phyloP scores from a whole-genome alignment of 2,797 vertebrate species.

The Thunnus albacares region DNA sequence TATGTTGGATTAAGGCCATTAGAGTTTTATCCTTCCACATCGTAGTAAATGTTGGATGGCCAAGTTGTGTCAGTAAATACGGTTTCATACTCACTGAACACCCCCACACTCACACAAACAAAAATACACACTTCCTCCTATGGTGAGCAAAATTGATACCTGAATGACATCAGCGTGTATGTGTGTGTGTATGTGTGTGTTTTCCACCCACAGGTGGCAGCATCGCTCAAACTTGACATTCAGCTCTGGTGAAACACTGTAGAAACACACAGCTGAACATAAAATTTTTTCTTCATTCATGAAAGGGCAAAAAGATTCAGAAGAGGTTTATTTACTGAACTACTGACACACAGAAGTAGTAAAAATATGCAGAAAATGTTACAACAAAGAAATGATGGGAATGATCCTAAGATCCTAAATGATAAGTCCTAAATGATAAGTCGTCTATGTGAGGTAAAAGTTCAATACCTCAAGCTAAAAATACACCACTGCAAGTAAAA shows the following conservation, averaged over 20 bases:
- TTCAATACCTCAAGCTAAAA: neutral
- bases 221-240: constrained; percentile 9
- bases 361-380: neutral
- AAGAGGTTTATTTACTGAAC: neutral
- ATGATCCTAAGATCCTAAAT: too few relatives aligned
- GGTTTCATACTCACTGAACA: constrained; percentile 17
- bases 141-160: neutral
- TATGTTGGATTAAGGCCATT: constrained; percentile 76
- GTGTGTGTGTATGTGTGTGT: neutral
- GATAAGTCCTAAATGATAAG: too few relatives aligned
- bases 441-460: neutral
- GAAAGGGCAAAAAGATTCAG: neutral
- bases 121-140: neutral
- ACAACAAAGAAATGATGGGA: constrained; percentile 3
- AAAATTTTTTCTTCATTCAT: neutral
- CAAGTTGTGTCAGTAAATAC: constrained; percentile 41
- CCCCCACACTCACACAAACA: constrained; percentile 6
- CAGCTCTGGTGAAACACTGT: constrained; percentile 6
- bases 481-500: neutral
- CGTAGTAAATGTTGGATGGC: constrained; percentile 40
- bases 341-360: neutral
- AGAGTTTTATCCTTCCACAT: constrained; percentile 56
- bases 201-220: constrained; percentile 52
- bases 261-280: constrained; percentile 5
- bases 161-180: constrained; percentile 15